Evolutionary conservation across 2,797 vertebrate genomes (phyloP), one percentile per base, ranked within the genome.

Genomic region (Clamator glandarius): DNA sequence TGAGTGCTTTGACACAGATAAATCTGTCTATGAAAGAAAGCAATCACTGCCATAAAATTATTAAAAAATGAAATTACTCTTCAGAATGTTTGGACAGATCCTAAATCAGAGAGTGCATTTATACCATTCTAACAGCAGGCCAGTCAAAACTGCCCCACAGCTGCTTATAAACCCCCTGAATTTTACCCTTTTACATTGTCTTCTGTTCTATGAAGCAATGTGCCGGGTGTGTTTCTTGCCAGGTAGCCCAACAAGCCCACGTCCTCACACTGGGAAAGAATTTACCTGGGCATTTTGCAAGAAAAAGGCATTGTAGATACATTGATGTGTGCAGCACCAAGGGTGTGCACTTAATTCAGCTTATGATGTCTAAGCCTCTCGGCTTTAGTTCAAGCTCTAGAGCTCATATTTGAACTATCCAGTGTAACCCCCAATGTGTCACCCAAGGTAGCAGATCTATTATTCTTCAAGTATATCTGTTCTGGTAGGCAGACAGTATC

Each of bases 221-320:
- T 6, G 1, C 9, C 1, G 0, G 15, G 8, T 1, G 3, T 15
- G 3, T 46, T 39, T 59, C 21, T 51, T 55, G 15, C 5, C 31
- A 59, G 14, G 5, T 8, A 11, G 5, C 59, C 31, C 25, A 67
- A 41, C 24, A 66, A 70, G 21, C 21, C 23, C 36, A 14, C 20
- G 9, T 73, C 28, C 12, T 24, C 5, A 1, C 14, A 28, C 14
- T 52, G 33, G 17, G 62, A 85, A 91, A 69, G 26, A 80, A 84
- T 19, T 6, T 76, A 11, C 11, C 24, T 11, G 39, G 50, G 20
- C 14, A 41, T 4, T 89, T 58, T 7, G 33, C 44, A 67, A 29
- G 55, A 33, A 1, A 1, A 3, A 20, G 26, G 12, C 25, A 12
- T 33, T 69, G 17, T 7, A 39, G 35, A 9, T 9, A 16, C 3